Conservation (phyloP, 2,888 invertebrate species). For the Chymomyza fuscimana region DNA sequence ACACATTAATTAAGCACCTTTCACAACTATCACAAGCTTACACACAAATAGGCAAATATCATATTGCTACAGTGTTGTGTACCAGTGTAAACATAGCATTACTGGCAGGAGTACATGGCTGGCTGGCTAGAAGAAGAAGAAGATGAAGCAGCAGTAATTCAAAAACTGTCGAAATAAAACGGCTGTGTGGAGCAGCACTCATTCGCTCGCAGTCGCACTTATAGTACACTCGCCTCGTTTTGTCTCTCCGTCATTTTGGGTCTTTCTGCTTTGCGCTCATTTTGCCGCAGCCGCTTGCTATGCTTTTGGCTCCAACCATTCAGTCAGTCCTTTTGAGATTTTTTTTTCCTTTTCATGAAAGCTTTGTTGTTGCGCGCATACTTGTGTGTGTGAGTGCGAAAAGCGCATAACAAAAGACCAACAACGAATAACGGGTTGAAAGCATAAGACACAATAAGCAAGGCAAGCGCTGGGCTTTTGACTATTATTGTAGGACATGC, state of each 20-base stretch:
- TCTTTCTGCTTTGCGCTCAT: conserved; percentile 18
- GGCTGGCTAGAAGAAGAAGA: conserved; percentile 40
- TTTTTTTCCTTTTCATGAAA: conserved; percentile 17
- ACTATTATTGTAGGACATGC: neutral
- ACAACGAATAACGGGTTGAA: conserved; percentile 19
- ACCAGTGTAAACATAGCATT: too few relatives aligned
- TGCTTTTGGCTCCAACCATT: conserved; percentile 55
- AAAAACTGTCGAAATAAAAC: conserved; percentile 72
- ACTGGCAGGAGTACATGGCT: conserved; percentile 47
- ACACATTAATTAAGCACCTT: too few relatives aligned
- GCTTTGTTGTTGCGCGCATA: neutral
- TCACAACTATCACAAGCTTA: too few relatives aligned
- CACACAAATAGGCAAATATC: too few relatives aligned
- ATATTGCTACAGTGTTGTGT: too few relatives aligned
- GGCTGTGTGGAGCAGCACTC: conserved; percentile 52
- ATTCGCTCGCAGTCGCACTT: conserved; percentile 30
- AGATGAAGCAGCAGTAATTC: conserved; percentile 48
- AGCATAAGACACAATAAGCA: conserved; percentile 17
- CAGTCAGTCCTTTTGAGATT: conserved; percentile 62
- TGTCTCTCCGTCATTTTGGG: conserved; percentile 21
- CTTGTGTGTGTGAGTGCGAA: conserved; percentile 10
- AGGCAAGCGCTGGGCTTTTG: neutral
- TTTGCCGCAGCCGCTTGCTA: too few relatives aligned
- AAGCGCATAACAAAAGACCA: conserved; percentile 36
- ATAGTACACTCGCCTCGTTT: conserved; percentile 5